Conservation (phyloP, 2,797 vertebrate genomes). For the Micromesistius poutassou region DNA sequence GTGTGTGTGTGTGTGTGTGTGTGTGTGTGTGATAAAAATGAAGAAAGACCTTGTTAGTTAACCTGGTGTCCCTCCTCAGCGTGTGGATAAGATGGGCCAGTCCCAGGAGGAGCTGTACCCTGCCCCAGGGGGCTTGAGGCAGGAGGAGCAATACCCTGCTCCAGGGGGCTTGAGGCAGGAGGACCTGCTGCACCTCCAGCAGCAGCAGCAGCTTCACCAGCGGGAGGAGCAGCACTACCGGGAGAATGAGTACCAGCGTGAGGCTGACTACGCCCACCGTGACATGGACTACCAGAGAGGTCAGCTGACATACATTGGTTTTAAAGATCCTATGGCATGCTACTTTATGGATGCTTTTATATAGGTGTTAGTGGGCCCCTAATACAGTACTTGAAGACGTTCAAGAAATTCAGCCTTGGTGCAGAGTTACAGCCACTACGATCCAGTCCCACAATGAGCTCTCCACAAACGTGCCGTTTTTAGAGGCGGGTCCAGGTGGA, state of each 20-base stretch:
- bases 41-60: not conserved
- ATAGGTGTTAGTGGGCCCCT: too few species aligned
- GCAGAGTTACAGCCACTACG: too few species aligned
- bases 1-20: too few species aligned
- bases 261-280: constrained; percentile 50
- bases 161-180: constrained; percentile 65
- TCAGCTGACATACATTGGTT: constrained; percentile 51
- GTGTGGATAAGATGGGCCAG: constrained; percentile 66
- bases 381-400: too few species aligned
- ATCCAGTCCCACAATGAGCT: too few species aligned
- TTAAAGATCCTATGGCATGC: too few species aligned
- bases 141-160: constrained; percentile 75
- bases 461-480: too few species aligned
- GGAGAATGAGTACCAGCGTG: constrained; percentile 64
- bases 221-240: constrained; percentile 65
- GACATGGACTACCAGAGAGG: constrained; percentile 58
- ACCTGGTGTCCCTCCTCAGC: constrained; percentile 60
- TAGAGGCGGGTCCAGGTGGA: too few species aligned
- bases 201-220: constrained; percentile 59
- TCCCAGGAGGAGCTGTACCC: constrained; percentile 90
- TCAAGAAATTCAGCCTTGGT: too few species aligned
- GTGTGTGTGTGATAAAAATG: too few species aligned
- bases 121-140: constrained; percentile 59
- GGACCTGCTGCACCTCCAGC: constrained; percentile 73
- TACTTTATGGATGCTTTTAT: too few species aligned